Evolutionary conservation across 2,113 vertebrate species (phyloP), one percentile per base, ranked within the genome.

Genomic region (Indicator indicator): DNA sequence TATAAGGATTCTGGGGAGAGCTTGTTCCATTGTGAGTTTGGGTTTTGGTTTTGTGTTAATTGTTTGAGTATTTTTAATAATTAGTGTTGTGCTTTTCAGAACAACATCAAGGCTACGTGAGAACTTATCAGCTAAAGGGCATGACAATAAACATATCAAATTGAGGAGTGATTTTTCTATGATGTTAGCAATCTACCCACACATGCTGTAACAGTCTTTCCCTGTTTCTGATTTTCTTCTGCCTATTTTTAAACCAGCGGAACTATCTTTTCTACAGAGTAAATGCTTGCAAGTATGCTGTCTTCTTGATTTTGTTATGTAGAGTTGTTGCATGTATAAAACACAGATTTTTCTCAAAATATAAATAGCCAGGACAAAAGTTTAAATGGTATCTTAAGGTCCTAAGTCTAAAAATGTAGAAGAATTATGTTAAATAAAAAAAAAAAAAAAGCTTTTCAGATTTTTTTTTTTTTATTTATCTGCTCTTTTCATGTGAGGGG

Each of bases 121-220:
- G 78, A 95, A 83, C 27, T 83, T 89, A 59, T 52, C 64, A 89
- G 69, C 38, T 81, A 79, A 83, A 92, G 52, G 52, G 32, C 60
- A 77, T 64, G 68, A 92, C 52, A 91, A 76, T 73, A 82, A 89
- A 38, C 28, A 80, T 38, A 73, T 44, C 75, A 78, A 94, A 91
- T 0, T n/a, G 4, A 30, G 18, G 46, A 93, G n/a, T 85, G 59
- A 84, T 84, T 92, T 82, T 88, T 62, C 36, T 85, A 3, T 76
- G n/a, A 59, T 70, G 67, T 85, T 89, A 87, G 46, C 42, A 77
- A 33, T 64, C 75, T 90, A 80, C 85, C 90, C 69, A 96, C 94
- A 78, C 20, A 64, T 63, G 56, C 48, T 83, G 74, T 86, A 88
- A 73, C 32, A 83, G 36, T 46, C 71, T 89, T 84, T 42, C 52